Base-by-base conservation (phyloP, 2,888 invertebrate genomes). In the Ormyrus nitidulus region DNA sequence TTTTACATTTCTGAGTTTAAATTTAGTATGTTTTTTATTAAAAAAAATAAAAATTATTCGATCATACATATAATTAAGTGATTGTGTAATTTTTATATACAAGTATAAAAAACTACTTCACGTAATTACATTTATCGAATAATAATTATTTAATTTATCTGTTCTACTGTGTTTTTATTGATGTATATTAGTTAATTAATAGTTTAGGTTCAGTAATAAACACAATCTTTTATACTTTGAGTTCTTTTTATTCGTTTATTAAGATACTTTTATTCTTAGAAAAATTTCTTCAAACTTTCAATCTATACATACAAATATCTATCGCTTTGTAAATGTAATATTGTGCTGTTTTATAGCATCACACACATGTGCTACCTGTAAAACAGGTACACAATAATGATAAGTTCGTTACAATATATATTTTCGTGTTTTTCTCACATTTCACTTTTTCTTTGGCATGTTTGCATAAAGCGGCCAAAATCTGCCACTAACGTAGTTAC, bases 381-480 rank as follows among this genome's bases (percentile, higher is more conserved):
- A 70, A 69, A 49, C 65, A 6, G 65, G 74, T 58, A 79, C 13
- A 69, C 19, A 54, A 64, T 10, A 13, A 65, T 65, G 19, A 64
- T 71, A 19, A 2, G 64, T 79, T 54, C 19, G 44, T 76, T 66
- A 81, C 71, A 79, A 75, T 82, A 80, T 65, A 62, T 68, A 64
- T 62, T 6, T 81, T 83, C 78, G 70, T 70, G 68, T 70, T 74
- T 73, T 56, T 82, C 61, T 73, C 48, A 79, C 48, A 54, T 64
- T 77, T 80, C 70, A 62, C 71, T 76, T 70, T 64, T 66, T 83
- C 80, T 83, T 82, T 83, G 83, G 81, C 81, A 81, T 81, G 69
- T 72, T 79, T 81, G 72, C 77, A 76, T 72, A 69, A 75, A 79
- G 80, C 80, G 81, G 72, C 71, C 80, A 81, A 79, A 65, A 71